Conservation (phyloP, 2,113 vertebrate genomes). For the Thamnophis sirtalis region DNA sequence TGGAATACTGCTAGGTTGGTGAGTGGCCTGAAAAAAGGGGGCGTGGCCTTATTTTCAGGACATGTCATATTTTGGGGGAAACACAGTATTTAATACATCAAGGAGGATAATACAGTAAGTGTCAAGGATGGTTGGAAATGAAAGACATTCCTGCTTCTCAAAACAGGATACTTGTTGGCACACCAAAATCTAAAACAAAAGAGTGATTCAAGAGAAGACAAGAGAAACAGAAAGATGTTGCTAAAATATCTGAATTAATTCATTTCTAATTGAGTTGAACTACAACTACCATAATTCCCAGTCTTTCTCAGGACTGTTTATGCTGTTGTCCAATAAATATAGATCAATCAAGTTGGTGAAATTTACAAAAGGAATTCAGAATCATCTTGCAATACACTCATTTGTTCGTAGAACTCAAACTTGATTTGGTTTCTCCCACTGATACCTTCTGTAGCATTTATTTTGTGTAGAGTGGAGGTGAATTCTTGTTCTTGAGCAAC, state of each 20-base stretch:
- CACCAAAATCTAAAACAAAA: slow-evolving; percentile 35
- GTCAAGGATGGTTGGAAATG: not conserved
- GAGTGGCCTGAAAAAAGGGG: too few relatives aligned
- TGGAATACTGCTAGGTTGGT: too few relatives aligned
- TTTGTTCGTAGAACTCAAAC: not conserved
- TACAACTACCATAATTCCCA: not conserved
- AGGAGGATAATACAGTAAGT: not conserved
- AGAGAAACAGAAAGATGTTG: not conserved
- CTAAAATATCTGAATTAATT: not conserved
- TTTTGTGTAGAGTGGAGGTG: slow-evolving; percentile 18
- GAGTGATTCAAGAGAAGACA: slow-evolving; percentile 2
- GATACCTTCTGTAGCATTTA: slow-evolving; percentile 39
- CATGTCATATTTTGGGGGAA: too few relatives aligned
- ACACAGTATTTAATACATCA: not conserved
- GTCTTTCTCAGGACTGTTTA: not conserved
- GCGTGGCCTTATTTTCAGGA: too few relatives aligned
- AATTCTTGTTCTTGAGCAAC: slow-evolving; percentile 3
- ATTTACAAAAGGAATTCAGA: not conserved
- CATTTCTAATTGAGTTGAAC: not conserved
- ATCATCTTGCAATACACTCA: not conserved
- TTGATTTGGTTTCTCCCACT: not conserved
- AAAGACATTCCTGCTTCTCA: not conserved
- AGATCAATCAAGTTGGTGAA: not conserved
- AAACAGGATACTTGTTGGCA: slow-evolving; percentile 13
- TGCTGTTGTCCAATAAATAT: not conserved